Conservation (phyloP, 2,113 vertebrate genomes). For the Campylomormyrus tamandua region DNA sequence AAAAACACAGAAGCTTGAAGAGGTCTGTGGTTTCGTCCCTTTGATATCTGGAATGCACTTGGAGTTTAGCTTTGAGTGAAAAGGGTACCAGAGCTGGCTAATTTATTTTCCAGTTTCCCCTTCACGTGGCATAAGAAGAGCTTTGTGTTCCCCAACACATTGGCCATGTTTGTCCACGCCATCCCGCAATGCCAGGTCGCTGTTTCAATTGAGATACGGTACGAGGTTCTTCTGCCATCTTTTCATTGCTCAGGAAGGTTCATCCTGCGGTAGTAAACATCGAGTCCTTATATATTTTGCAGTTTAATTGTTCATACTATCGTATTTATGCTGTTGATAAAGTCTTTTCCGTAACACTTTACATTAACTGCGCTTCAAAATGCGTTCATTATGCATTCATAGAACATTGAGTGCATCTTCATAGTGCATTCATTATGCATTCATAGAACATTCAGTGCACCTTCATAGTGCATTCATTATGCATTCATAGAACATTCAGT, state of each 20-base stretch:
- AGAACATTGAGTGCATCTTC: no score
- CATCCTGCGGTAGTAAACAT: not conserved
- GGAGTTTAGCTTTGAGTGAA: slow-evolving; percentile 33
- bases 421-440: no score
- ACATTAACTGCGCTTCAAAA: not conserved
- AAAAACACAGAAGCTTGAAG: slow-evolving; percentile 44
- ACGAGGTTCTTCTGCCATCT: not conserved
- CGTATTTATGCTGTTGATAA: not conserved
- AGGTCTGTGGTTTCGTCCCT: slow-evolving; percentile 46
- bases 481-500: no score
- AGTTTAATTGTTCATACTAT: not conserved
- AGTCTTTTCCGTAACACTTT: not conserved
- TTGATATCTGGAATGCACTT: slow-evolving; percentile 54
- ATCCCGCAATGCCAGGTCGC: not conserved
- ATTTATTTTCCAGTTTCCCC: slow-evolving; percentile 42
- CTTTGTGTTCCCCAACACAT: slow-evolving; percentile 24
- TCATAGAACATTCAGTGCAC: no score
- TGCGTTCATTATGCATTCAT: not conserved
- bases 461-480: no score
- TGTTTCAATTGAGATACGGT: not conserved
- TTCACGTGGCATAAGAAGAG: slow-evolving; percentile 33
- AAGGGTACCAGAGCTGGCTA: slow-evolving; percentile 29
- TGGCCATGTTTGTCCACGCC: slow-evolving; percentile 13
- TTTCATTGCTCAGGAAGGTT: not conserved
- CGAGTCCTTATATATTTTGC: not conserved